Conservation (phyloP, 2,888 invertebrate genomes). For the Monochamus alternatus region DNA sequence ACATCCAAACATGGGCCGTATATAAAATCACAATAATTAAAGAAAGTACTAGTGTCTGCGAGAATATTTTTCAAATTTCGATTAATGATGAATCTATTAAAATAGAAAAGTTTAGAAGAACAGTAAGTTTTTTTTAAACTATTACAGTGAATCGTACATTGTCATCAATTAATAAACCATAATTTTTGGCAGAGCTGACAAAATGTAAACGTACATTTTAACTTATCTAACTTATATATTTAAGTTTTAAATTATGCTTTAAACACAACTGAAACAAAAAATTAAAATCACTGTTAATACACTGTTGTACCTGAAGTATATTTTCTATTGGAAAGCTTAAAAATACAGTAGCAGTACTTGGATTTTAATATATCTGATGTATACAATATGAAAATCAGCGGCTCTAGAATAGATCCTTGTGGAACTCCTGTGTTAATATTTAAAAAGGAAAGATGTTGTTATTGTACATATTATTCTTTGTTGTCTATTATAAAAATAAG, state of each 20-base stretch:
- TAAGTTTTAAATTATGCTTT: conserved; percentile 18
- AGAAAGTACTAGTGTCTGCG: not conserved
- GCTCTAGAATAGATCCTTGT: conserved; percentile 11
- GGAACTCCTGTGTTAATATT: conserved; percentile 6
- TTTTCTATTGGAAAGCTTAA: conserved; percentile 16
- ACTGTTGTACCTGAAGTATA: not conserved
- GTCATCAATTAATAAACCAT: not conserved
- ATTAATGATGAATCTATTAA: not conserved
- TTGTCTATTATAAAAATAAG: not conserved
- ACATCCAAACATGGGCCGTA: not conserved
- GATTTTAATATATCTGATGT: conserved; percentile 10
- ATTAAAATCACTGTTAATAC: conserved; percentile 6
- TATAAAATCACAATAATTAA: conserved; percentile 2
- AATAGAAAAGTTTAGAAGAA: not conserved
- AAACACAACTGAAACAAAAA: conserved; percentile 10
- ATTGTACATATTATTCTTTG: conserved; percentile 3
- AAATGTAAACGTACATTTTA: not conserved
- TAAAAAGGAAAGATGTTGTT: not conserved
- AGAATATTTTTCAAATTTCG: not conserved
- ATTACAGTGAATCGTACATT: not conserved
- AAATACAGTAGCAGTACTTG: conserved; percentile 1
- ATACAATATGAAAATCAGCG: conserved; percentile 9
- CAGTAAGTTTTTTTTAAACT: not conserved
- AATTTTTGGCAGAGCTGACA: not conserved
- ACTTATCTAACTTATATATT: too few relatives aligned